These are phyloP conservation scores for Polymixis lichenea DNA, from an alignment of 2,888 invertebrate genomes.

Conservation along the genomic window DNA sequence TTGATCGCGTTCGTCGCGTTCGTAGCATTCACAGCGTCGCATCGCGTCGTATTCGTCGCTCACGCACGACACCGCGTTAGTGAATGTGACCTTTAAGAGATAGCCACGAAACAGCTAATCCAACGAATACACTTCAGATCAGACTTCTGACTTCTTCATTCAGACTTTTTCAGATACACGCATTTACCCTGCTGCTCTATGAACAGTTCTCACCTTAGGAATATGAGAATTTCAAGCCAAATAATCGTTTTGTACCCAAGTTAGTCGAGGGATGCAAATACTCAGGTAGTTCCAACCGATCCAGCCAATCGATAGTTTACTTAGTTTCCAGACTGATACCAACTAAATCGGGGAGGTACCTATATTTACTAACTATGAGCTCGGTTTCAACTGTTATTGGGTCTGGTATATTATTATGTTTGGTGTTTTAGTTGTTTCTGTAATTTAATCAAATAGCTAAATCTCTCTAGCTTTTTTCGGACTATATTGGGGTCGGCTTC, in stretches of 20 bases:
- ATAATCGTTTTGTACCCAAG: background rate
- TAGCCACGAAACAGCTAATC: too few relatives aligned
- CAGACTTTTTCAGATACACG: too few relatives aligned
- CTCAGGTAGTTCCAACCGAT: conserved; percentile 9
- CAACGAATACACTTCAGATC: too few relatives aligned
- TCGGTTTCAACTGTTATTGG: background rate
- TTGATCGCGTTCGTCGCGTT: too few relatives aligned
- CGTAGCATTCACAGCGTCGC: too few relatives aligned
- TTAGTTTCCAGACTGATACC: conserved; percentile 17
- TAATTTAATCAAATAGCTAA: background rate
- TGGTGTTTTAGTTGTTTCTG: background rate
- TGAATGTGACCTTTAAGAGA: too few relatives aligned
- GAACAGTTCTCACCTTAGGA: background rate
- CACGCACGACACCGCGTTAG: too few relatives aligned
- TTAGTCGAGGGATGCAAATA: conserved; percentile 1
- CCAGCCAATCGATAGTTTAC: conserved; percentile 26
- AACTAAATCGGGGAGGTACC: conserved; percentile 10
- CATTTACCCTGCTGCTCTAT: background rate
- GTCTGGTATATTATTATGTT: background rate
- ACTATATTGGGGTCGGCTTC: background rate
- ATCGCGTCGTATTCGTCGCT: too few relatives aligned
- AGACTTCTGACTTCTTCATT: too few relatives aligned
- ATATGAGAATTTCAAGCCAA: background rate
- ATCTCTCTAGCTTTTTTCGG: background rate
- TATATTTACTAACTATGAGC: background rate